Base-by-base conservation (phyloP, 2,113 vertebrate genomes). In the Collichthys lucidus region DNA sequence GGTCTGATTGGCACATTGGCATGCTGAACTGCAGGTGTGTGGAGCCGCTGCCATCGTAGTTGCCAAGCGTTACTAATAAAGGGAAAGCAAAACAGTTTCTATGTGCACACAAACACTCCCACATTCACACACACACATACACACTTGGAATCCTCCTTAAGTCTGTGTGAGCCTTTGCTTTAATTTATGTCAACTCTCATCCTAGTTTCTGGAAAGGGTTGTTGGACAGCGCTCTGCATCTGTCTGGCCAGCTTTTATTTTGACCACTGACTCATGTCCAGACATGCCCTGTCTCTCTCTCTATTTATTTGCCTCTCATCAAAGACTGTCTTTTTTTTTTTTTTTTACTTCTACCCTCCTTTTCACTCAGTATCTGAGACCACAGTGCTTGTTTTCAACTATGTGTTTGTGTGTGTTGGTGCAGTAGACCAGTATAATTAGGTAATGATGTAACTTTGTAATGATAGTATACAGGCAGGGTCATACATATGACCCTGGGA, bases 401-500 rank as follows among this genome's bases (percentile, higher is more conserved):
- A 57, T 55, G 69, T 85, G 73, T 0, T 69, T 79, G 42, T 82
- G 61, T 55, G 69, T 84, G 69, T 75, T 24, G 24, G 61, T 80
- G 83, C 50, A 52, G 63, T 50, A 65, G 71, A 17, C n/a, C 53
- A 44, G 82, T 86, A 70, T 92, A 92, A 93, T 93, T 86, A 93
- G 85, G 85, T 59, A 63, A 77, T 89, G 90, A 94, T 89, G 88
- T 85, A 91, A 93, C 82, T 65, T 77, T 74, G 64, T 94, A 94
- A 94, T 92, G 92, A 94, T 82, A 82, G 84, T 85, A 80, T 77
- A 74, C 91, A 91, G 83, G 46, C 86, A 78, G 62, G 87, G 92
- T 93, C 89, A 82, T 59, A 83, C 74, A 66, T 89, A 57, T 77
- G 91, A 92, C 90, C 93, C 92, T 94, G 93, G 93, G 93, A 95